Percentiles rank a stretch among this genome's conserved stretches.
Conservation (phyloP, 2,797 vertebrate genomes). For the Miichthys miiuy region DNA sequence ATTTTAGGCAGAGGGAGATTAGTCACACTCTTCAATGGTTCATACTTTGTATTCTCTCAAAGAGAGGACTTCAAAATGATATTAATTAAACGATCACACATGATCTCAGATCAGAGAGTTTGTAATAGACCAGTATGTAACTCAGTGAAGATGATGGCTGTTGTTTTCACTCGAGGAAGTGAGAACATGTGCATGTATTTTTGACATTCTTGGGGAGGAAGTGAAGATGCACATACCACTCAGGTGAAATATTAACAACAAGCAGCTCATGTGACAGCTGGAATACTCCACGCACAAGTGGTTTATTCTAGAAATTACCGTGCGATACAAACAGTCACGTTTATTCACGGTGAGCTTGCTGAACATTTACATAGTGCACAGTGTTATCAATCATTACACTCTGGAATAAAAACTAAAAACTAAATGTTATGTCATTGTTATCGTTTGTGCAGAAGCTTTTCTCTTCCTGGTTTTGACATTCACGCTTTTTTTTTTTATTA, state of each 20-base stretch:
- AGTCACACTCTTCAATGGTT: background rate
- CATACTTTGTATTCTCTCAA: background rate
- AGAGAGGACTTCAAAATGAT: background rate
- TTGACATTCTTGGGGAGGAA: background rate
- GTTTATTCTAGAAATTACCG: constrained; percentile 15
- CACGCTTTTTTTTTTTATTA: constrained; percentile 44
- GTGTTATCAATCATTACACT: constrained; percentile 5
- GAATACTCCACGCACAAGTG: background rate
- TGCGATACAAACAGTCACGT: background rate
- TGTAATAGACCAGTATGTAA: background rate
- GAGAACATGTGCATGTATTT: background rate
- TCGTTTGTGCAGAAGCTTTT: constrained; percentile 44
- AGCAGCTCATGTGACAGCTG: background rate
- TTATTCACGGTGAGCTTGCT: constrained; percentile 1
- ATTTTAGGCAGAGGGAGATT: too few relatives aligned
- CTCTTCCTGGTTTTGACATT: constrained; percentile 48
- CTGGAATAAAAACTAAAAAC: constrained; percentile 23
- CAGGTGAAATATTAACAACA: background rate
- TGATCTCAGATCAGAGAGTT: background rate
- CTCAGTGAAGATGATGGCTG: background rate
- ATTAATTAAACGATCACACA: background rate
- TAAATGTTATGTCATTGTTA: constrained; percentile 44
- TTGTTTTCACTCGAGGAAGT: background rate
- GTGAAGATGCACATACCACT: background rate
- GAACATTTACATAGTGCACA: background rate